phyloP scores from a whole-genome alignment of 2,113 vertebrate genomes.

The Myiozetetes cayanensis region DNA sequence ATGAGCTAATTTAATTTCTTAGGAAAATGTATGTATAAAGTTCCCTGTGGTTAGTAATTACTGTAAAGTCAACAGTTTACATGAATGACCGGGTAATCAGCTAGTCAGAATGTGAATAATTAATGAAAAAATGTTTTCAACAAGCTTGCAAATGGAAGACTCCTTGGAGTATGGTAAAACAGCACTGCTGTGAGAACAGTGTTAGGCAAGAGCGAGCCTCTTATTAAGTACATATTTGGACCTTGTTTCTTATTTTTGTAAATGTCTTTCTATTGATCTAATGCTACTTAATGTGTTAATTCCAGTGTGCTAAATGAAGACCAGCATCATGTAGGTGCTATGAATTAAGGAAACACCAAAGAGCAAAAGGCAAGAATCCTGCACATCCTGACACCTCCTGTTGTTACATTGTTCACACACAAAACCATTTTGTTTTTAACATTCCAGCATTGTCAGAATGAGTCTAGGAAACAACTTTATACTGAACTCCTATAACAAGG shows the following conservation, averaged over 20 bases:
- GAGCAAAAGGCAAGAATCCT: not conserved
- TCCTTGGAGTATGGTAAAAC: conserved; percentile 17
- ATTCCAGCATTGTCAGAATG: not conserved
- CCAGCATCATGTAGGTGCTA: not conserved
- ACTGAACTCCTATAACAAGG: conserved; percentile 19
- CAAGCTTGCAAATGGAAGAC: not conserved
- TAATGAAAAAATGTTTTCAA: conserved; percentile 49
- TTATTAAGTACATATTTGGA: not conserved
- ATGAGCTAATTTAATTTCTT: conserved; percentile 49
- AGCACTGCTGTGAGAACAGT: not conserved
- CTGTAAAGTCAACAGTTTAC: conserved; percentile 52
- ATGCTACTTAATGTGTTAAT: not conserved
- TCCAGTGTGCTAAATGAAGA: not conserved
- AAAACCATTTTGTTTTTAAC: not conserved
- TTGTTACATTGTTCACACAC: not conserved
- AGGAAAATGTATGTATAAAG: conserved; percentile 36
- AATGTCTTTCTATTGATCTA: not conserved
- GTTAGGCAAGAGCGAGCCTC: not conserved
- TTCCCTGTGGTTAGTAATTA: conserved; percentile 66
- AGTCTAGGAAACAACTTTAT: conserved; percentile 9
- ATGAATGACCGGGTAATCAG: conserved; percentile 57
- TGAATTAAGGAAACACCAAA: not conserved
- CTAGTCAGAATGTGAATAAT: conserved; percentile 40
- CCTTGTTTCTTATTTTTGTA: conserved; percentile 11
- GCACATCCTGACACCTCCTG: not conserved